Evolutionary conservation across 2,888 invertebrate species (phyloP), one percentile per base, ranked within the genome.

Genomic region (Scaptomyza flava): DNA sequence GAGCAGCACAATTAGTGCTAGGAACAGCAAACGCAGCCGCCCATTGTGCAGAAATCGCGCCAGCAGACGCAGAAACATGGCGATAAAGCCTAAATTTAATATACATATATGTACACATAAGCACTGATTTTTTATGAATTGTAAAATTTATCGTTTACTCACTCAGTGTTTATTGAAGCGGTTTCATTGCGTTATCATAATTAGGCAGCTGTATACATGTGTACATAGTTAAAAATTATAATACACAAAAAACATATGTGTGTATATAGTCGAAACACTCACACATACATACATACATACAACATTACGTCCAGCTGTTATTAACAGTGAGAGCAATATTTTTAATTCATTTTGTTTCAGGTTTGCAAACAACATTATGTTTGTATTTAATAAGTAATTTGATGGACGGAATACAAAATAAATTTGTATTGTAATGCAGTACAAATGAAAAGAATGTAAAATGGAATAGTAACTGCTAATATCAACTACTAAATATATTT

Each of bases 1-100:
- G 0, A 79, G 77, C 12, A 73, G 12, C 7, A 78, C 27, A 12
- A 89, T 36, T 0, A 90, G 72, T 27, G 75, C 52, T 30, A 87
- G 17, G 53, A 90, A 89, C 12, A 90, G 36, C n/a, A 85, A n/a
- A 1, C 90, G 84, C 51, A 89, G 63, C 38, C 90, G 81, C 20
- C 83, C 81, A 53, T 77, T 79, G 58, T 84, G 63, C 38, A 77
- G 12, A 23, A 66, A 70, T 3, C 82, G 82, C 27, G 67, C 58
- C 23, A 70, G 4, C 48, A 71, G 11, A 9, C 81, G 84, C 45
- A 78, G 43, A 34, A 75, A 65, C 87, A 83, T 86, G 48, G 12
- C 57, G 54, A 50, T 50, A 33, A 27, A 45, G 48, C 14, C 48
- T 59, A 7, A 38, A 41, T 12, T 5, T n/a, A 20, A 9, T n/a